Evolutionary conservation across 1,140 invertebrate genomes (phyloP).

Genomic region (Melipona quadrifasciata): DNA sequence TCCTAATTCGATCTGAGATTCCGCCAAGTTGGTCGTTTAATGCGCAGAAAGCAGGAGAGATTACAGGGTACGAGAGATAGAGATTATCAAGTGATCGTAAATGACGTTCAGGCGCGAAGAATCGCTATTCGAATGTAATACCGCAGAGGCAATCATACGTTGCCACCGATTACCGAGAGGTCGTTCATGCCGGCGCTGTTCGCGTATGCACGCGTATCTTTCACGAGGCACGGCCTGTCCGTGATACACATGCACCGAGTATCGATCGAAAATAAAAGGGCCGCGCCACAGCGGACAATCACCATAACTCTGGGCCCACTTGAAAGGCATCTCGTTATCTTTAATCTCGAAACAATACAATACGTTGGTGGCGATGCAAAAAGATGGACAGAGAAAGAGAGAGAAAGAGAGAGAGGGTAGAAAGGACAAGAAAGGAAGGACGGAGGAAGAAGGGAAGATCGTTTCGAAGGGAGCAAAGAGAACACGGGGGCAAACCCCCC

Average conservation of each 20-base stretch:
- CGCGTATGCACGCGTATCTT: conserved; percentile 29
- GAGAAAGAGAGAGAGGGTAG: background rate
- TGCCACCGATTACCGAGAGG: conserved; percentile 47
- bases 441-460: background rate
- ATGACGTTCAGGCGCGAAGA: background rate
- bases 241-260: conserved; percentile 43
- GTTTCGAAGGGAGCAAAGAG: background rate
- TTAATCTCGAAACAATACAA: conserved; percentile 71
- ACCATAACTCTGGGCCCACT: conserved; percentile 65
- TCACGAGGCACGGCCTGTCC: background rate
- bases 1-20: background rate
- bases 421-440: background rate
- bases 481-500: conserved; percentile 2
- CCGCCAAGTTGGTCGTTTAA: background rate
- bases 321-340: conserved; percentile 69
- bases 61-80: background rate
- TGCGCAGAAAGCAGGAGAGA: conserved; percentile 3
- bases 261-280: conserved; percentile 57
- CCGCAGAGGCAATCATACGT: conserved; percentile 43
- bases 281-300: conserved; percentile 55
- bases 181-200: conserved; percentile 34
- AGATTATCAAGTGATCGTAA: background rate
- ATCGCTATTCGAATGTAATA: conserved; percentile 38
- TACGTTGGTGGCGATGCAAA: conserved; percentile 35
- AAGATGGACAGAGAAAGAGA: conserved; percentile 14